These are phyloP conservation scores for Vulpes vulpes DNA, from an alignment of 2,113 vertebrate species.

Conservation along the genomic window DNA sequence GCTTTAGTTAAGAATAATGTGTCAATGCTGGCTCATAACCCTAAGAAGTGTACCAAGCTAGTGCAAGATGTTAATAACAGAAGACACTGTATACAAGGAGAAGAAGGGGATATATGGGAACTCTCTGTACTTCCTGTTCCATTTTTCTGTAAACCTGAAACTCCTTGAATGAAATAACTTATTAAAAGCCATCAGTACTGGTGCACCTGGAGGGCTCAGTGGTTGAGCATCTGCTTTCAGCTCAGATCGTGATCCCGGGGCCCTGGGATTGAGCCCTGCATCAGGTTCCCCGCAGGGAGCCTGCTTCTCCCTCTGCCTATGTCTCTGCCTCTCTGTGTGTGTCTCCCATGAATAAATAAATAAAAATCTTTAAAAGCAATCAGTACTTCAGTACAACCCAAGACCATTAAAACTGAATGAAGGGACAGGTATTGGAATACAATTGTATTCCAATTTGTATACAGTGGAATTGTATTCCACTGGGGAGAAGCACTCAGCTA, in stretches of 20 bases:
- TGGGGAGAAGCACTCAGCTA: fast-evolving
- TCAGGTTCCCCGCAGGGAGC: too few relatives aligned
- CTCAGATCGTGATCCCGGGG: too few relatives aligned
- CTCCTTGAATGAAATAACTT: neutral
- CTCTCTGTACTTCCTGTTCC: neutral
- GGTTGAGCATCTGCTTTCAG: too few relatives aligned
- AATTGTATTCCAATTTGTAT: too few relatives aligned
- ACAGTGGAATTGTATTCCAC: too few relatives aligned
- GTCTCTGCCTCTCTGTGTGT: too few relatives aligned
- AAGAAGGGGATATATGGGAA: neutral
- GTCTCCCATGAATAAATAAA: too few relatives aligned
- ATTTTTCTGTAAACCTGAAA: neutral
- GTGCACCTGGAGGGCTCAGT: too few relatives aligned
- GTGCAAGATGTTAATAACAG: fast-evolving
- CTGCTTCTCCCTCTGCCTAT: too few relatives aligned
- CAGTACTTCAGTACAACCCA: neutral
- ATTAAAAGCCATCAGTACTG: neutral
- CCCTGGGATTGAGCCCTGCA: too few relatives aligned
- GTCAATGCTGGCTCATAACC: fast-evolving
- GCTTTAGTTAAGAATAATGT: neutral
- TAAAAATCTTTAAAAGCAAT: neutral
- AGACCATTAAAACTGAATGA: neutral
- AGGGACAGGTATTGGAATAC: neutral
- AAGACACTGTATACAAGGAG: neutral
- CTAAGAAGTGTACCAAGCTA: neutral